phyloP scores from a whole-genome alignment of 2,113 vertebrate species.

The Seriola quinqueradiata region DNA sequence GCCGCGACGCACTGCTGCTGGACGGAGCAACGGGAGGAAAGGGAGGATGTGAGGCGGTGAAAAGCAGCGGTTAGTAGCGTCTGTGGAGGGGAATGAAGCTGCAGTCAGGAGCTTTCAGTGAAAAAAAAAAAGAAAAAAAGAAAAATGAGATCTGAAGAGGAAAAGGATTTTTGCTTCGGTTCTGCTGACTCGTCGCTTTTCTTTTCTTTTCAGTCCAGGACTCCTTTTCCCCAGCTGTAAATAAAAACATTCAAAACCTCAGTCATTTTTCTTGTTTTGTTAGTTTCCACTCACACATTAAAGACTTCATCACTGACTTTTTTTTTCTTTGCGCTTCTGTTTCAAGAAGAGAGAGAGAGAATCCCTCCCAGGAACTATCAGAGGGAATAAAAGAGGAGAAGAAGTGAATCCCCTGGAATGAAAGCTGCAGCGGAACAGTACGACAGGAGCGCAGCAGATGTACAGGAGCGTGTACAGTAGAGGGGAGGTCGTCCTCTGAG shows the following conservation, averaged over 20 bases:
- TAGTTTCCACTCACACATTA: slow-evolving; percentile 6
- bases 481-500: slow-evolving; percentile 35
- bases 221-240: background rate
- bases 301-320: background rate
- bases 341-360: background rate
- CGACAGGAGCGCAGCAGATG: too few relatives aligned
- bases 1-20: slow-evolving; percentile 31
- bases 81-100: slow-evolving; percentile 12
- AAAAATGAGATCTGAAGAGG: background rate
- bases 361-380: background rate
- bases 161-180: too few relatives aligned
- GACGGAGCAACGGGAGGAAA: background rate
- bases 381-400: background rate
- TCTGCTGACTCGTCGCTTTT: slow-evolving; percentile 5
- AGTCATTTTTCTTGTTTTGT: background rate
- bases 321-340: background rate
- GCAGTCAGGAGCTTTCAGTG: slow-evolving; percentile 20
- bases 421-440: background rate
- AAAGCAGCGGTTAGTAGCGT: slow-evolving; percentile 17
- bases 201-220: slow-evolving; percentile 4
- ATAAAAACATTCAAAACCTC: background rate
- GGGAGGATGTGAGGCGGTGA: slow-evolving; percentile 7
- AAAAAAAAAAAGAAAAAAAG: background rate
- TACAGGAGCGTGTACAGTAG: background rate
- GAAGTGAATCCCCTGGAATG: background rate